These are phyloP conservation scores for Stegophylla sp. DNA, from an alignment of 2,888 invertebrate genomes.

Conservation along the genomic window DNA sequence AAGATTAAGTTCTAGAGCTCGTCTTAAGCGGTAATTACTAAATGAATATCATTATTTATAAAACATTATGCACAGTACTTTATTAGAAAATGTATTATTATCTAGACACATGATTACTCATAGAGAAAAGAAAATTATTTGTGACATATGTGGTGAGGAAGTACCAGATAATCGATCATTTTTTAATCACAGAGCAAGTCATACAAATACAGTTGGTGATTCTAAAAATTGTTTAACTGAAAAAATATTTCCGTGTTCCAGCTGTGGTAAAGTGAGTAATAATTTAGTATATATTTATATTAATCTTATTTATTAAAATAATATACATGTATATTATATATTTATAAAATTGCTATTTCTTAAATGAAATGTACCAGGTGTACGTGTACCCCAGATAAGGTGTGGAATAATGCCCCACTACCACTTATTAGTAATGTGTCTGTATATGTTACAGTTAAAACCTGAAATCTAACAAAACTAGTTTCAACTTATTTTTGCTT, in stretches of 20 bases:
- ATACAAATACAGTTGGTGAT: slow-evolving; percentile 63
- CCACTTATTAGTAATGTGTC: too few species aligned
- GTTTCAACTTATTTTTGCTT: too few species aligned
- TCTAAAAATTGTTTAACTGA: slow-evolving; percentile 66
- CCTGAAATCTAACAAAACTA: too few species aligned
- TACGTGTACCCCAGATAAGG: too few species aligned
- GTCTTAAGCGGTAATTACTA: slow-evolving; percentile 65
- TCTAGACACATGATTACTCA: slow-evolving; percentile 74
- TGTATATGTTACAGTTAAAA: too few species aligned
- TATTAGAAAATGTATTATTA: slow-evolving; percentile 65
- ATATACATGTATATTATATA: neutral
- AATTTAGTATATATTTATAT: neutral
- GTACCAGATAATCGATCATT: slow-evolving; percentile 75
- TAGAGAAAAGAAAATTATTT: slow-evolving; percentile 74
- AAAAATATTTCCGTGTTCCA: slow-evolving; percentile 79
- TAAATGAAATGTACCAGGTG: too few species aligned
- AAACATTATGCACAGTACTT: neutral
- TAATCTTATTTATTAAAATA: neutral
- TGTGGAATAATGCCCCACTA: too few species aligned
- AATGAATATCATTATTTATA: too few species aligned
- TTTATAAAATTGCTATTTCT: too few species aligned
- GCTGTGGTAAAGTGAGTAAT: slow-evolving; percentile 77
- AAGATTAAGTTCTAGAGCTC: slow-evolving; percentile 75
- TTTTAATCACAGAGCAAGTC: slow-evolving; percentile 75
- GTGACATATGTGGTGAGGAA: slow-evolving; percentile 75